Evolutionary conservation across 1,140 invertebrate genomes (phyloP).

Genomic region (Thaumetopoea pityocampa): DNA sequence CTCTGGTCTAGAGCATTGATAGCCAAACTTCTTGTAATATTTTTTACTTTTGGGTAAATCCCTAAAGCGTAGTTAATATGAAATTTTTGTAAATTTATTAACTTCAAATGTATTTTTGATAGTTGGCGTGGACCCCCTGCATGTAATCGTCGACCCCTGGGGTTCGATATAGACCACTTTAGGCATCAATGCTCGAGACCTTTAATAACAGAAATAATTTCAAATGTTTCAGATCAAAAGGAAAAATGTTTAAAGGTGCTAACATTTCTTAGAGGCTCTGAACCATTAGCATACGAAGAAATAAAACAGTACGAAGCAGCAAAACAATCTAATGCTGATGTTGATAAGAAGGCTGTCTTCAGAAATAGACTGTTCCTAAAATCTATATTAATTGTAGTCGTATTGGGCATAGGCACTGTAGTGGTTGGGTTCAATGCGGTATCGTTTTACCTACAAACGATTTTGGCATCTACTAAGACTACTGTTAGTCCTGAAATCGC

Average conservation of each 20-base stretch:
- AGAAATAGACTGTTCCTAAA: conserved; percentile 29
- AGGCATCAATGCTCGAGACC: too few relatives aligned
- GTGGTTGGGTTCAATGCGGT: conserved; percentile 81
- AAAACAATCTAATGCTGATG: conserved; percentile 1
- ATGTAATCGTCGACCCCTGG: too few relatives aligned
- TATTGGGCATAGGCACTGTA: conserved; percentile 78
- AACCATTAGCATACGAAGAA: conserved; percentile 24
- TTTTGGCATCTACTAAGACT: conserved; percentile 77
- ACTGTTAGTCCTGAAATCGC: conserved; percentile 76
- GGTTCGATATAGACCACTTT: too few relatives aligned
- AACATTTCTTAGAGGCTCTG: conserved; percentile 26
- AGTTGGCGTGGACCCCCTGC: too few relatives aligned
- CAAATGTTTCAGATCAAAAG: conserved; percentile 18
- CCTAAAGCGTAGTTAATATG: too few relatives aligned
- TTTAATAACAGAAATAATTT: neutral
- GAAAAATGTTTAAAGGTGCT: conserved; percentile 27
- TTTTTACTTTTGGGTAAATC: too few relatives aligned
- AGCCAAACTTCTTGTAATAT: too few relatives aligned
- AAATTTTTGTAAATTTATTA: neutral
- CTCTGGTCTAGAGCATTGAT: too few relatives aligned
- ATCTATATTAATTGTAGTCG: conserved; percentile 15
- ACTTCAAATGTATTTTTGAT: too few relatives aligned
- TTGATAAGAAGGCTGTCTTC: conserved; percentile 19
- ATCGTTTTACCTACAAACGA: conserved; percentile 81
- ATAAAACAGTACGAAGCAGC: conserved; percentile 24